Evolutionary conservation across 2,797 vertebrate genomes (phyloP), one percentile per base, ranked within the genome.

Genomic region (Enteromius mattozi): DNA sequence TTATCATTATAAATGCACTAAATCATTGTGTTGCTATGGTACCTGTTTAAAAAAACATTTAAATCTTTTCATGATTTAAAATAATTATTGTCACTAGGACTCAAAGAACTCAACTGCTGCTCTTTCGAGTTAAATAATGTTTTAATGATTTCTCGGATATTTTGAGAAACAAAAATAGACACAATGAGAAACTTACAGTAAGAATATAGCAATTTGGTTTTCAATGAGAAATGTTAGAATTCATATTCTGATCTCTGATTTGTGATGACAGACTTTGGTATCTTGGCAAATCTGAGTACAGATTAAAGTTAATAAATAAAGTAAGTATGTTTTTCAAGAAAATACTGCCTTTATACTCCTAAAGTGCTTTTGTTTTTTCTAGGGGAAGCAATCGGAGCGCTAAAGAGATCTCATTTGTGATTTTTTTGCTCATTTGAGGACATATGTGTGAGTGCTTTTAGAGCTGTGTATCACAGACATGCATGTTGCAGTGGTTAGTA

Each of bases 401-500:
- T 71, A 27, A 71, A 17, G 13, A 45, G 6, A 19, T 12, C 42
- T 49, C 8, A 30, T 17, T 72, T 30, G 45, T n/a, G 14, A 47
- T 49, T 35, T 74, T 16, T 33, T 21, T 42, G 42, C 10, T 51
- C 4, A 51, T 35, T 75, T 54, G 30, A 56, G 49, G 30, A n/a
- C 24, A 35, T 51, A 3, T 24, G 2, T 24, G 21, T 35, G 30
- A 75, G 5, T 76, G 74, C 21, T 56, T 37, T 17, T 2, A 42
- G 21, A 70, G 37, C 35, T 30, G 33, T 70, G 35, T 12, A 24
- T 40, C 78, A 80, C 65, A 70, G 49, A 4, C 14, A 21, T 40
- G 21, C 5, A 33, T 69, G 78, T n/a, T 42, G 66, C 47, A 71
- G 66, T 63, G 54, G 42, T 37, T 71, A 49, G 56, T 49, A 35